Base-by-base conservation (phyloP, 2,797 vertebrate genomes). In the Diceros bicornis region DNA sequence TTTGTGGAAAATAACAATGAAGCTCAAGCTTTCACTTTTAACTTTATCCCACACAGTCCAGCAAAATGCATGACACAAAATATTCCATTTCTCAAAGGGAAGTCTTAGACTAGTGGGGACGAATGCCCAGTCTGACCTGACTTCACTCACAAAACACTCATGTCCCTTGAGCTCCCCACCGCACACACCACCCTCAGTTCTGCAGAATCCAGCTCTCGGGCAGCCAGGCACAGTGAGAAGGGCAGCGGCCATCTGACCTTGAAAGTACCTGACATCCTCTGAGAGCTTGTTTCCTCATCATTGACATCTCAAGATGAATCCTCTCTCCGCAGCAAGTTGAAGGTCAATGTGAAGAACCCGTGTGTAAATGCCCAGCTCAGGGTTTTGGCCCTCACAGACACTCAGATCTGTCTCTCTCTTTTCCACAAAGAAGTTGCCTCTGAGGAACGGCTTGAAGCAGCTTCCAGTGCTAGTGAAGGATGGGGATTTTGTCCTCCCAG, bases 281-380 rank as follows among this genome's bases (percentile, higher is more conserved):
- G n/a, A 75, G 7, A 14, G 1, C 32, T 25, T 50, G 16, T 25
- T 61, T 88, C 21, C 50, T 66, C 3, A 20, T 47, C 41, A 13
- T 13, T 20, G 32, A 71, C 25, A 14, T 29, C 23, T 2, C 16
- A 23, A 25, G 25, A 23, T 2, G 12, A 8, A 62, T 23, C 7
- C 2, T 0, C 17, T 59, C 32, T 37, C 12, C 32, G 5, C 10
- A 17, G 41, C 37, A 87, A 57, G 55, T 20, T 6, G 20, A 61
- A 34, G 25, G 59, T 12, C 18, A 0, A 21, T 2, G 41, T 9
- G 1, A 57, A 61, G 77, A 6, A 6, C 8, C 14, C 0, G 10
- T 0, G 18, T 11, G n/a, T 18, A 14, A 21, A 4, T 5, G 11
- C 6, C 4, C 0, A 0, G 71, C 7, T 0, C 50, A 20, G 64